phyloP scores from a whole-genome alignment of 2,888 invertebrate species.

The Cremastinae sp. region DNA sequence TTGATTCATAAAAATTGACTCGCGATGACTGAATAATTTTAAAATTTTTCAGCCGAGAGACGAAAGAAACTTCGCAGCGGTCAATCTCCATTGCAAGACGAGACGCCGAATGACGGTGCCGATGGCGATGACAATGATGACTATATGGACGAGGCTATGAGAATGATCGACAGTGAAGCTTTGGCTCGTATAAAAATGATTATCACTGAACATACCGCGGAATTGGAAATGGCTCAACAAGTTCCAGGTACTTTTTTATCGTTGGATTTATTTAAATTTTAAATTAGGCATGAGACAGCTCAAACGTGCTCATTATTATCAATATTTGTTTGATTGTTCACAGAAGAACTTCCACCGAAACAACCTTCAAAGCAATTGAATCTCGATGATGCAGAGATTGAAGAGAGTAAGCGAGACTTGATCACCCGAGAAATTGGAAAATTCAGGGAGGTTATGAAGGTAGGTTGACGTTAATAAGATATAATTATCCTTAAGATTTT shows the following conservation, averaged over 20 bases:
- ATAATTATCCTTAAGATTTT: slow-evolving; percentile 22
- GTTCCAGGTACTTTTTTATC: slow-evolving; percentile 71
- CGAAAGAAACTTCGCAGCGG: slow-evolving; percentile 83
- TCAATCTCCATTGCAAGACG: slow-evolving; percentile 82
- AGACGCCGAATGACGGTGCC: slow-evolving; percentile 83
- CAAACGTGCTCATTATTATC: no score
- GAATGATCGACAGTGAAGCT: slow-evolving; percentile 88
- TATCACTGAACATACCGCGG: slow-evolving; percentile 86
- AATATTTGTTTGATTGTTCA: slow-evolving; percentile 50
- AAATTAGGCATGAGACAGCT: neutral
- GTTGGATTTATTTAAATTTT: neutral
- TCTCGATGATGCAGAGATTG: slow-evolving; percentile 93
- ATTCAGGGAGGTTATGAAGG: slow-evolving; percentile 98
- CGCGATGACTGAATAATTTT: neutral
- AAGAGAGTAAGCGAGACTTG: slow-evolving; percentile 97
- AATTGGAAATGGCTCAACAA: slow-evolving; percentile 76
- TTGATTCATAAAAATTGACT: no score
- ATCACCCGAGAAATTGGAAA: slow-evolving; percentile 98
- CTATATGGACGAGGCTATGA: slow-evolving; percentile 89
- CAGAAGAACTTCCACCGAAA: slow-evolving; percentile 84
- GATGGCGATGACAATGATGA: slow-evolving; percentile 82
- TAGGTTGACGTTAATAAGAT: slow-evolving; percentile 77
- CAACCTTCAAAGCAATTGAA: slow-evolving; percentile 76
- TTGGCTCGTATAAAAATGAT: slow-evolving; percentile 89
- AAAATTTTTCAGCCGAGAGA: slow-evolving; percentile 81